Base-by-base conservation (phyloP, 2,113 vertebrate genomes). In the Ornithorhynchus anatinus region DNA sequence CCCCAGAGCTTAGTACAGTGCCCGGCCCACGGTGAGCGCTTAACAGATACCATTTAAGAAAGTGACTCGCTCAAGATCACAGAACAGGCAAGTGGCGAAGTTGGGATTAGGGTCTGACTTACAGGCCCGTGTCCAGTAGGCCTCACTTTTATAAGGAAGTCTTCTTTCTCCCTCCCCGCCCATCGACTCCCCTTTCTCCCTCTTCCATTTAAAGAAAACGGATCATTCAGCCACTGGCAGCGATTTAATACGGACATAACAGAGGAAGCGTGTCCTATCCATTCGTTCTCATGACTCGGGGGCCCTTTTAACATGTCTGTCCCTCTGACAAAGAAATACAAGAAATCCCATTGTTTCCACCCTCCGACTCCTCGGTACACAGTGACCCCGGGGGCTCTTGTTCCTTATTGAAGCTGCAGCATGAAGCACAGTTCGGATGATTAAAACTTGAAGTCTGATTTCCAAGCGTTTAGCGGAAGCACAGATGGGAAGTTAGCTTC, bases 181-280 rank as follows among this genome's bases (percentile, higher is more conserved):
- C n/a, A n/a, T n/a, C n/a, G n/a, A n/a, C n/a, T n/a, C n/a, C n/a
- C n/a, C n/a, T n/a, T n/a, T n/a, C n/a, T n/a, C n/a, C n/a, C n/a
- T n/a, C n/a, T n/a, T n/a, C n/a, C n/a, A n/a, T 66, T 63, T 61
- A 67, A 61, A 47, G 80, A 80, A 86, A 80, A 20, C 20, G 38
- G 58, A 75, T 83, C 70, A 45, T 73, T 77, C 27, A 17, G 10
- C 56, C 75, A 45, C 79, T 62, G 56, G 66, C 47, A 79, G 86
- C 72, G 76, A 86, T 80, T 84, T 73, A 77, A 78, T 85, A 71
- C 72, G 65, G 77, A 64, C 72, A 71, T 39, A 60, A 68, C 40
- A 84, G 80, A 75, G 36, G 80, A 66, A 75, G 45, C 43, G 20
- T 69, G 38, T 59, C 1, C 0, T 72, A 81, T 69, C 80, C 64